Evolutionary conservation across 2,797 vertebrate genomes (phyloP).

Genomic region (Labroides dimidiatus): DNA sequence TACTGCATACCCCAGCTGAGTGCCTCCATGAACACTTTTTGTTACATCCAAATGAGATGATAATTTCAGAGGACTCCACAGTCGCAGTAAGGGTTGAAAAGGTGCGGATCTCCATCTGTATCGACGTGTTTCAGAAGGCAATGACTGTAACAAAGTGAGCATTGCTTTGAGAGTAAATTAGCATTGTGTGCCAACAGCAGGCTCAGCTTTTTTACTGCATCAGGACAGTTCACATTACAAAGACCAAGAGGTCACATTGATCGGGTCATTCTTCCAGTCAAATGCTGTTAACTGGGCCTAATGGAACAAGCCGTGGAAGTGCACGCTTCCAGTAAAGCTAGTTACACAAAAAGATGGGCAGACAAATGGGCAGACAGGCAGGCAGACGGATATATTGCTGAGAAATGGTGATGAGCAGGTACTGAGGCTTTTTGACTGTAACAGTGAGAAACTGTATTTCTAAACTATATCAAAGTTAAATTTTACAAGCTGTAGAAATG

Average conservation of each 20-base stretch:
- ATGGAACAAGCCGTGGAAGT: constrained; percentile 40
- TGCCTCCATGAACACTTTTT: not conserved
- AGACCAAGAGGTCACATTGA: constrained; percentile 65
- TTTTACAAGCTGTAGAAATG: too few relatives aligned
- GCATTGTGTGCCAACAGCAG: constrained; percentile 29
- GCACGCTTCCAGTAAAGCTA: constrained; percentile 2
- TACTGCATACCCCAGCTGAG: not conserved
- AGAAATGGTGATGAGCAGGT: not conserved
- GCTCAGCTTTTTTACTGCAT: constrained; percentile 57
- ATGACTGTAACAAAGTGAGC: constrained; percentile 25
- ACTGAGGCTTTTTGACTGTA: too few relatives aligned
- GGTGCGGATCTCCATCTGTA: constrained; percentile 10
- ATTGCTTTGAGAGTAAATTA: constrained; percentile 31
- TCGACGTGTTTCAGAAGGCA: constrained; percentile 21
- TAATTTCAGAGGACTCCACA: not conserved
- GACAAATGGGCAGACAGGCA: not conserved
- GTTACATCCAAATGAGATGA: not conserved
- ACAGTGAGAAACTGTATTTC: too few relatives aligned
- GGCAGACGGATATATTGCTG: not conserved
- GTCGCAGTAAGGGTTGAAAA: constrained; percentile 7
- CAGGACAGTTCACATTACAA: constrained; percentile 52
- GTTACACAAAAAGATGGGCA: not conserved
- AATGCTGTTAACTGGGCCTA: constrained; percentile 45
- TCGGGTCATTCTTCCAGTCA: constrained; percentile 46
- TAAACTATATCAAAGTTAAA: too few relatives aligned